Conservation (phyloP, 2,888 invertebrate genomes). For the Drosophila maculinotata region DNA sequence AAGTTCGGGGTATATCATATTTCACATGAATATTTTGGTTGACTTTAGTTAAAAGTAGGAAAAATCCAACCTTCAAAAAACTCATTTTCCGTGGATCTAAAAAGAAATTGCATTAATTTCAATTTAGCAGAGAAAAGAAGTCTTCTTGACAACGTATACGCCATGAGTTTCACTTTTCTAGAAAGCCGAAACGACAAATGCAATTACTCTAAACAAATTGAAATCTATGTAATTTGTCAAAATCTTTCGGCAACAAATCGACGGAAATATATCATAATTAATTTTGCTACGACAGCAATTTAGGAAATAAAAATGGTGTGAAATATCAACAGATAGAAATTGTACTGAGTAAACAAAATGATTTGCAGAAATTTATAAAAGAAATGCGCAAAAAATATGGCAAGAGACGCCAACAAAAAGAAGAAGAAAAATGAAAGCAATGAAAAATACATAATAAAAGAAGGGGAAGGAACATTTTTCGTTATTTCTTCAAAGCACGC, state of each 20-base stretch:
- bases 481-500: conserved; percentile 24
- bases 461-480: conserved; percentile 11
- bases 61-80: too few relatives aligned
- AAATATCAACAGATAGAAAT: conserved; percentile 24
- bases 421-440: conserved; percentile 16
- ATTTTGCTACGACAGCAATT: conserved; percentile 18
- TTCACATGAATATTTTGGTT: too few relatives aligned
- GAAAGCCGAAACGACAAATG: background rate
- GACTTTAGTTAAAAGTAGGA: too few relatives aligned
- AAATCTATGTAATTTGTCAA: conserved; percentile 9
- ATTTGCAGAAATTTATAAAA: conserved; percentile 56
- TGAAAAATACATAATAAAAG: conserved; percentile 29
- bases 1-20: too few relatives aligned
- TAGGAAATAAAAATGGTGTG: conserved; percentile 1
- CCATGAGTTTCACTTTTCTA: conserved; percentile 5
- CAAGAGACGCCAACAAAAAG: conserved; percentile 20
- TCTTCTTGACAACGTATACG: too few relatives aligned
- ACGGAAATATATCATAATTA: conserved; percentile 44
- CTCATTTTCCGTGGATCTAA: too few relatives aligned
- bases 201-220: background rate
- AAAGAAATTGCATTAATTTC: too few relatives aligned
- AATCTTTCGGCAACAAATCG: conserved; percentile 32
- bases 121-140: too few relatives aligned
- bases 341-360: conserved; percentile 61
- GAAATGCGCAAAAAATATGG: conserved; percentile 63